Evolutionary conservation across 2,888 invertebrate species (phyloP).

Genomic region (Synanthedon vespiformis): DNA sequence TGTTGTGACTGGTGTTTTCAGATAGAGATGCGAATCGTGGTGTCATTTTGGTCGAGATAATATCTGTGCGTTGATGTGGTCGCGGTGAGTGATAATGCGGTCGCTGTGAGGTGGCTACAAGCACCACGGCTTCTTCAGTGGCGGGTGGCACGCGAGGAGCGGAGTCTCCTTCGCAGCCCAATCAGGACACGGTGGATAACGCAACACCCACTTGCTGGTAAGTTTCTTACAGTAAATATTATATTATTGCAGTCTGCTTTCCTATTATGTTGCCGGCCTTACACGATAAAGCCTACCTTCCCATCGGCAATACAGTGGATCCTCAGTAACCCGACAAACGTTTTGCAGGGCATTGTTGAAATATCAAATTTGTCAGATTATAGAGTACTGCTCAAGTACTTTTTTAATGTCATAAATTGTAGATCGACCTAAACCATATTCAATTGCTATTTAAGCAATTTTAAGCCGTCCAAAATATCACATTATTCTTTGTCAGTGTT

Average conservation of each 20-base stretch:
- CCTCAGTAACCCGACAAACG: too few relatives aligned
- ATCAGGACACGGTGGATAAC: slow-evolving; percentile 67
- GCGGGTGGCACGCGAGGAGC: slow-evolving; percentile 68
- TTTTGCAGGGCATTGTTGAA: too few relatives aligned
- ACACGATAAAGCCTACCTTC: not conserved
- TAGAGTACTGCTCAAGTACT: too few relatives aligned
- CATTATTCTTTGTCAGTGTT: too few relatives aligned
- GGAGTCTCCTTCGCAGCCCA: slow-evolving; percentile 69
- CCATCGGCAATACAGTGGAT: not conserved
- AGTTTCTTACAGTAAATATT: slow-evolving; percentile 14
- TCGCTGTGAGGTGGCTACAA: slow-evolving; percentile 64
- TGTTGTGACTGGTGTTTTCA: slow-evolving; percentile 40
- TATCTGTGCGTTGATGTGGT: slow-evolving; percentile 67
- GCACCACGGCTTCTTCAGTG: slow-evolving; percentile 68
- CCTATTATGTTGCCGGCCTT: too few relatives aligned
- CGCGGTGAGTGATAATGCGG: slow-evolving; percentile 69
- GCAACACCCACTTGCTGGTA: slow-evolving; percentile 65
- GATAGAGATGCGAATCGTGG: slow-evolving; percentile 56
- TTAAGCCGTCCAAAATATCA: too few relatives aligned
- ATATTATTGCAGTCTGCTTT: not conserved
- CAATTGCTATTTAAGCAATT: too few relatives aligned
- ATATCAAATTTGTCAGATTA: too few relatives aligned
- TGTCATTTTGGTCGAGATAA: slow-evolving; percentile 64
- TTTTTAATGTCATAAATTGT: too few relatives aligned
- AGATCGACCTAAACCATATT: too few relatives aligned